These are phyloP conservation scores for Clanis bilineata DNA, from an alignment of 2,888 invertebrate species.

Conservation along the genomic window DNA sequence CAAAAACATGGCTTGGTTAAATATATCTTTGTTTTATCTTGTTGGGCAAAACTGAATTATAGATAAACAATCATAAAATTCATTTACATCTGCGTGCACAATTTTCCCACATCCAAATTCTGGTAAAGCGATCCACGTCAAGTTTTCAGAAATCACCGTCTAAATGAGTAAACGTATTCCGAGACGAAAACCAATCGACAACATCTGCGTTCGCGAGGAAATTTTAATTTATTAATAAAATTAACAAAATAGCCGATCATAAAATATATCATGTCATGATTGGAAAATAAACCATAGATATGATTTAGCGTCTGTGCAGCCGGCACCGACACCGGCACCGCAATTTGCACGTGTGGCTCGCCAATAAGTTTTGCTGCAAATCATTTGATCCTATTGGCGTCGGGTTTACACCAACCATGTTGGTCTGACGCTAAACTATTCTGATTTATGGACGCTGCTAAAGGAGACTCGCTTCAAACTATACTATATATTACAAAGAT, in stretches of 20 bases:
- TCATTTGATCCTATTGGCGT: conserved; percentile 50
- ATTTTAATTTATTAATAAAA: conserved; percentile 24
- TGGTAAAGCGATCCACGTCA: background rate
- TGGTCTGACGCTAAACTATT: conserved; percentile 27
- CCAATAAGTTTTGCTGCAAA: conserved; percentile 41
- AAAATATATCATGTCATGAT: conserved; percentile 39
- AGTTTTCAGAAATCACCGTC: conserved; percentile 12
- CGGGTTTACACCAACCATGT: conserved; percentile 31
- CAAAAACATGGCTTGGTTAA: too few relatives aligned
- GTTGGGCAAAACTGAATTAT: background rate
- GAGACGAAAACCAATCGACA: conserved; percentile 17
- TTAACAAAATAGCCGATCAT: conserved; percentile 43
- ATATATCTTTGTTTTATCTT: background rate
- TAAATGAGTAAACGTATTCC: conserved; percentile 15
- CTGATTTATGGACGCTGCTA: conserved; percentile 20
- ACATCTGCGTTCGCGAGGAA: conserved; percentile 17
- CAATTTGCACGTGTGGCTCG: conserved; percentile 45
- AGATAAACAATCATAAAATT: background rate
- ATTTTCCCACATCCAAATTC: conserved; percentile 5
- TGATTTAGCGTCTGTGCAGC: conserved; percentile 43
- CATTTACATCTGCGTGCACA: background rate
- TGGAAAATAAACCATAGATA: conserved; percentile 49
- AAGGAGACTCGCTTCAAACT: conserved; percentile 14
- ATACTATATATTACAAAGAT: conserved; percentile 8
- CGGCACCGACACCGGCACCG: conserved; percentile 28